Evolutionary conservation across 2,797 vertebrate species (phyloP), one percentile per base, ranked within the genome.

Genomic region (Pseudopleuronectes americanus): DNA sequence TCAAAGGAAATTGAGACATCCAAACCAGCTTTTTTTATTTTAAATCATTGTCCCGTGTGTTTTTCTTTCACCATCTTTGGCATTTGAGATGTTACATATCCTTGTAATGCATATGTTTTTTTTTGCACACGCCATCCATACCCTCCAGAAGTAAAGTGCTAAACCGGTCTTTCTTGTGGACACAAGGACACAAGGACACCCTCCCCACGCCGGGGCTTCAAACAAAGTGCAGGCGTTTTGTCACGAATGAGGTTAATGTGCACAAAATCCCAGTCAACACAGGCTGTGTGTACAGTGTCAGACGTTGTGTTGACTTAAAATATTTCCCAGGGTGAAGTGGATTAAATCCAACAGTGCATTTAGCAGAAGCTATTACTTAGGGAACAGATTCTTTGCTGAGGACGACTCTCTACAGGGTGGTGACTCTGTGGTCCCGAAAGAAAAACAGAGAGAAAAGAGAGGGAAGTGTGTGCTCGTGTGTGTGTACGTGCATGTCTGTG

Each of bases 241-340:
- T 85, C 77, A 81, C 45, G 59, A 80, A 76, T 62, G 77, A 86
- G 75, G 81, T 79, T 81, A 83, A 79, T 65, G 71, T 81, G 77
- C 84, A 81, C 76, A 74, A 80, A 84, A 86, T 84, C 82, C 56
- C 82, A 84, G 91, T 89, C 87, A 89, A 88, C 83, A 88, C 60
- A 65, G 53, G 16, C 65, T 87, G 83, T 91, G 89, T 90, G 70
- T 82, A 87, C 82, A 90, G 53, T 78, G 84, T 90, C 90, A 86
- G 76, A 91, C 88, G 73, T 56, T 84, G 77, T 91, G 87, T 89
- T 91, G 87, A 91, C 80, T 90, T 77, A 41, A 92, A 91, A 93
- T 81, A 86, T 91, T 92, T 94, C 89, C 90, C 90, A 89, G 76
- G 84, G 77, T 81, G 78, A 86, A 87, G 90, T 77, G 77, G 82